Evolutionary conservation across 2,888 invertebrate genomes (phyloP), one percentile per base, ranked within the genome.

Genomic region (Hypolimnas misippus): DNA sequence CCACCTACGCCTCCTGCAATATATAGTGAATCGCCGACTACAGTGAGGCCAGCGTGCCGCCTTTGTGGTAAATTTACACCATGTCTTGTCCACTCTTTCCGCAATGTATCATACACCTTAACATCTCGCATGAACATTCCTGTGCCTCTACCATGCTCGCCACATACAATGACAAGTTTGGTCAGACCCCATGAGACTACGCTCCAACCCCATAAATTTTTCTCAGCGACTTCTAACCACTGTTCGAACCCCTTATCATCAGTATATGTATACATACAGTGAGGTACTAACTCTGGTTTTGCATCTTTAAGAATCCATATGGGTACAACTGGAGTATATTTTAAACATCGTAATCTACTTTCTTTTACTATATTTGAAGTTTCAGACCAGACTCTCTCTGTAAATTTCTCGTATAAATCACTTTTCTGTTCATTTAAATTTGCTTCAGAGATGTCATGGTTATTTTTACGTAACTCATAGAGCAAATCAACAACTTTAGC

Each of bases 121-220:
- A 92, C 81, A 70, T 85, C 85, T 56, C 70, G 84, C 79, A 82
- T 81, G 65, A 86, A 91, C 1, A 68, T 60, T 0, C 90, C 89
- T 1, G 83, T 83, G 0, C 91, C 91, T 68, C 84, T 74, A 0
- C 86, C 87, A 73, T 77, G 73, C 65, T 92, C 91, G 3, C 92
- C 92, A 51, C 90, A 79, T 2, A 86, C 86, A 21, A 88, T 72
- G 0, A 90, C 81, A 17, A 91, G 64, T 65, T 80, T 88, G 4
- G 79, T 81, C 7, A 78, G 70, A 2, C 87, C 86, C 88, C 89
- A 91, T 1, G 79, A 70, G 0, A 78, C 73, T n/a, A 87, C 69
- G 72, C 76, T 86, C 89, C 89, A 91, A 1, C 92, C 92, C 92
- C 92, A 92, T 38, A 89, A 70, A 59, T 78, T 76, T 33, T 79